phyloP scores from a whole-genome alignment of 2,113 vertebrate genomes.

The Fulica atra region DNA sequence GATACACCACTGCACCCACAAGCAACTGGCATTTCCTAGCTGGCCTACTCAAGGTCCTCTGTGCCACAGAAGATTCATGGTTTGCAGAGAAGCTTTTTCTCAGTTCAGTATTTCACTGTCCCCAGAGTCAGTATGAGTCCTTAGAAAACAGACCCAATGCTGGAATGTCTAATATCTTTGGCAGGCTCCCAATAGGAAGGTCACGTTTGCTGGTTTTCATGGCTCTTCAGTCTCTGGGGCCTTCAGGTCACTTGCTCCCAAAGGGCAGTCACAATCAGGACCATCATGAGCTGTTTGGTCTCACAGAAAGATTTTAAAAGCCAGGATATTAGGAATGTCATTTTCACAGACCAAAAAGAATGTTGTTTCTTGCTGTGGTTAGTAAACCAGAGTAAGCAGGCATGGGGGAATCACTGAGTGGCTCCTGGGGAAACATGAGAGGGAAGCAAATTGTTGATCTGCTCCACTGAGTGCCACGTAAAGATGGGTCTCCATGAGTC shows the following conservation, averaged over 20 bases:
- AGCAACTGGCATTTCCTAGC: not conserved
- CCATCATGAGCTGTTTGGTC: not conserved
- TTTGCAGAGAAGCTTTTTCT: not conserved
- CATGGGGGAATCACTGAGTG: not conserved
- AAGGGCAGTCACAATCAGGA: not conserved
- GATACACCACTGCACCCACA: not conserved
- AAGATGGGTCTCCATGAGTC: not conserved
- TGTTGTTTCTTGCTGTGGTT: not conserved
- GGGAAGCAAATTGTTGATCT: not conserved
- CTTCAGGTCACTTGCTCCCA: not conserved
- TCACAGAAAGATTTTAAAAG: not conserved
- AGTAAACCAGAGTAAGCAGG: not conserved
- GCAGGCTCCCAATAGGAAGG: constrained; percentile 4
- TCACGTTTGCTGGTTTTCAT: not conserved
- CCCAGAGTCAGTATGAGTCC: not conserved
- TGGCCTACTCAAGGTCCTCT: not conserved
- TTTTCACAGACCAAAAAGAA: not conserved
- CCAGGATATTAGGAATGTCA: not conserved
- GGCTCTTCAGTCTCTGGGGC: not conserved
- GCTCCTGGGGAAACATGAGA: not conserved
- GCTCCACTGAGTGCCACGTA: not conserved
- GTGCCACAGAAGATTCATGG: not conserved
- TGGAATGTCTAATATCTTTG: not conserved
- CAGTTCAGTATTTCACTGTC: not conserved
- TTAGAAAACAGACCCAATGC: not conserved